A percentile compares a stretch with the other conserved stretches of the same genome.
phyloP scores from a whole-genome alignment of 64 coral and sea anemone species.

The Cladopsammia gracilis region DNA sequence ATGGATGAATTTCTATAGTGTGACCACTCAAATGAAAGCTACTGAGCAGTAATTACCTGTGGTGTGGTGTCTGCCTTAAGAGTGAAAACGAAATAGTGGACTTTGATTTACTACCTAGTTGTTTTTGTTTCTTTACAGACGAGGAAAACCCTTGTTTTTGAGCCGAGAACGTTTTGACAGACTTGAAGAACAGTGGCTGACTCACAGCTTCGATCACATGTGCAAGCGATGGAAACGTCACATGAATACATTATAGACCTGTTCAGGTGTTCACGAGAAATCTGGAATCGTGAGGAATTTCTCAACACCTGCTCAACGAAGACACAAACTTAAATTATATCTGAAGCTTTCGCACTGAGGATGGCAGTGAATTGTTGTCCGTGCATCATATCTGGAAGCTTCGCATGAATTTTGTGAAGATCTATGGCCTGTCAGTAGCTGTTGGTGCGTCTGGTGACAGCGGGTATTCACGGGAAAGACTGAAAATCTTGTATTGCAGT shows the following conservation, averaged over 20 bases:
- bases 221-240: constrained; percentile 97
- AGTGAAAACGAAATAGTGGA: neutral
- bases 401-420: neutral
- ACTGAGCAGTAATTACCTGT: too few species aligned
- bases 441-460: constrained; percentile 7
- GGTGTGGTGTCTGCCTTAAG: too few species aligned
- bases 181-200: constrained; percentile 97
- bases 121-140: constrained; percentile 55
- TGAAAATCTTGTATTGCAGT: too few species aligned
- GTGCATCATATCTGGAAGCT: neutral
- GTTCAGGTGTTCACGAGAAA: neutral
- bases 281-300: neutral
- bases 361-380: neutral
- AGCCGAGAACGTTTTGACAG: constrained; percentile 87
- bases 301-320: neutral
- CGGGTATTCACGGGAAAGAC: neutral
- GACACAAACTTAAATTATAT: neutral
- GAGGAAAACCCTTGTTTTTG: constrained; percentile 96
- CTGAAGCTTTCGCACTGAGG: neutral
- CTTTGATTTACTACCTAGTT: neutral
- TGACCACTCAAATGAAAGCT: too few species aligned
- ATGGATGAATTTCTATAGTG: too few species aligned
- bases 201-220: constrained; percentile 93
- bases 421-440: constrained; percentile 22
- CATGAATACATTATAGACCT: constrained; percentile 66